A percentile compares a stretch with the other conserved stretches of the same genome.
Conservation (phyloP, 2,888 invertebrate species). For the Mylabris sibirica region DNA sequence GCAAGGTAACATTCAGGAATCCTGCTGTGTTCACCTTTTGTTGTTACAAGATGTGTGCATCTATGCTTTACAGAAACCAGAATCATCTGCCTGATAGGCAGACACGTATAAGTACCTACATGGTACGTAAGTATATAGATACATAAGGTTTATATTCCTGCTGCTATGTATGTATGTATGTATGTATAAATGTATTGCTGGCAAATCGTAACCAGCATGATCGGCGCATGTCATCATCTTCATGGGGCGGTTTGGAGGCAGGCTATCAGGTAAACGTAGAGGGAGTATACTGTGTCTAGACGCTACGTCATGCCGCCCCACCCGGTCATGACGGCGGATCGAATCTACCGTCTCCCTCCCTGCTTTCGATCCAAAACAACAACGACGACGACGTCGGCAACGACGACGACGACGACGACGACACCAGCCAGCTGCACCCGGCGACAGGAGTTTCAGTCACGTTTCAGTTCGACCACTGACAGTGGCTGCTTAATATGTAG, state of each 20-base stretch:
- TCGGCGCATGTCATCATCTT: conserved; percentile 35
- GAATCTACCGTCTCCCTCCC: conserved; percentile 28
- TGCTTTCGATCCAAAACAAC: conserved; percentile 3
- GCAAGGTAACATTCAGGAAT: not conserved
- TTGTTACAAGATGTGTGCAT: not conserved
- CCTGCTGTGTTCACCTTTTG: not conserved
- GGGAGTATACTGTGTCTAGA: conserved; percentile 39
- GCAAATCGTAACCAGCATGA: conserved; percentile 31
- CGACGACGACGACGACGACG: conserved; percentile 23
- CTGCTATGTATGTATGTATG: not conserved
- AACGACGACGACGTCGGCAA: conserved; percentile 14
- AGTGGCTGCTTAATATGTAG: not conserved
- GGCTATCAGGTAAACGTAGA: conserved; percentile 38
- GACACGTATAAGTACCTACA: not conserved
- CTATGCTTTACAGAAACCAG: not conserved
- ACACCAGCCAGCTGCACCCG: conserved; percentile 20
- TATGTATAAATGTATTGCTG: not conserved
- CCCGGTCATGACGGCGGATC: conserved; percentile 37
- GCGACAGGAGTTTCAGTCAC: conserved; percentile 11
- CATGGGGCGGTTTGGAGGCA: conserved; percentile 33
- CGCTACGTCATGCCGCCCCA: conserved; percentile 42
- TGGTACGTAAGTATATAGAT: not conserved
- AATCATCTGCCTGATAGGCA: too few relatives aligned
- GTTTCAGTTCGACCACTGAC: conserved; percentile 9
- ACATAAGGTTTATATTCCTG: not conserved